Base-by-base conservation (phyloP, 2,113 vertebrate species). In the Mesembrinibis cayennensis region DNA sequence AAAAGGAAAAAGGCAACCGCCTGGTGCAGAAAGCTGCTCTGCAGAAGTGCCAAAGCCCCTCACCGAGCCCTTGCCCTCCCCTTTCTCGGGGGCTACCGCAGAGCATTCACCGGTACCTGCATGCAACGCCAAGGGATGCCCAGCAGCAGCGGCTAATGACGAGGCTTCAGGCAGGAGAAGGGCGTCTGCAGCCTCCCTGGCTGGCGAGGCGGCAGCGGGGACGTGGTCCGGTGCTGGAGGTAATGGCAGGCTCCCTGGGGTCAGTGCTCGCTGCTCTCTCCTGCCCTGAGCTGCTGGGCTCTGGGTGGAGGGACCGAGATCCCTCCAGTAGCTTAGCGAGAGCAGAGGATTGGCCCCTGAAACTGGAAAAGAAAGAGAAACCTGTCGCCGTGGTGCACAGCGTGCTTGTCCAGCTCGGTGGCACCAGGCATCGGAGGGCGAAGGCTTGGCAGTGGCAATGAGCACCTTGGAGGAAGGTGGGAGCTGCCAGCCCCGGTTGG, bases 181-280 rank as follows among this genome's bases (percentile, higher is more conserved):
- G 25, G 44, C 13, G 3, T 10, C 61, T 49, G 44, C 73, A 89
- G 34, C 17, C 27, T 82, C 32, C 23, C 17, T 1, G 16, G 42
- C 8, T 22, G 50, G 9, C 1, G 11, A 26, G 25, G n/a, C 2
- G 22, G 22, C 21, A 7, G 19, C 0, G 1, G 8, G 66, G 66
- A 52, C 0, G 6, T 29, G 47, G 47, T 30, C n/a, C 25, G 0
- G 2, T 6, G 38, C 40, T 80, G 59, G 38, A 66, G 82, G 58
- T 16, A 13, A 13, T 49, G 58, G 38, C 42, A 44, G 42, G 25
- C 11, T 63, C 44, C 40, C 50, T 10, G 36, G 42, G 56, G n/a
- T 34, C 36, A 16, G 42, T 0, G 1, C 36, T 40, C 25, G 38
- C 62, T 69, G 52, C 52, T 66, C 9, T 22, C 52, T 55, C 40